Base-by-base conservation (phyloP, 2,888 invertebrate genomes). In the Pediacus dermestoides region DNA sequence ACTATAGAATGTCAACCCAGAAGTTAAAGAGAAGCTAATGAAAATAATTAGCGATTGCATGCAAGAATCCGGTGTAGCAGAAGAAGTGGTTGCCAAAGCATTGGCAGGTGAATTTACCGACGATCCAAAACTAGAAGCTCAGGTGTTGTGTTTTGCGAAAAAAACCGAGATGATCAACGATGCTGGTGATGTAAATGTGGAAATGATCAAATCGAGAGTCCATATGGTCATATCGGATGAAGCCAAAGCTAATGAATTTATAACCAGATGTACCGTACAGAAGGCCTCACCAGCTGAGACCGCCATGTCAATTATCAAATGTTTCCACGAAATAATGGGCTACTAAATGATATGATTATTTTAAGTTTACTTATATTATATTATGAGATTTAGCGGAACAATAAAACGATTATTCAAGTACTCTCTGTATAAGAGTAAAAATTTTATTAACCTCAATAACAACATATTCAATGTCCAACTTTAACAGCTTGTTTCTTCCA, bases 81-180 rank as follows among this genome's bases (percentile, higher is more conserved):
- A n/a, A n/a, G n/a, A n/a, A n/a, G n/a, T n/a, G n/a, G n/a, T n/a
- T n/a, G 16, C 37, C 15, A 41, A 45, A 14, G 36, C 38, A 2
- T 9, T 34, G 2, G 30, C 12, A 6, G 44, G 36, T 4, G 35
- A 36, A n/a, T 26, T 37, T 13, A 31, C 10, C 14, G 38, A 49
- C 6, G 46, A 49, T 33, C 33, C 46, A 7, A 46, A 44, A 36
- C 15, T 42, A 11, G 45, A 47, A 11, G 26, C 23, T 1, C 34
- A 42, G 6, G 16, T 42, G 2, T 21, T 34, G 2, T 50, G 50
- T 28, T 26, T 48, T 10, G 25, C 21, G 7, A 49, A 50, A 15
- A 48, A 48, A 9, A 26, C 42, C 2, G n/a, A n/a, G 39, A 46
- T 49, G 44, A 26, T 42, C 16, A 48, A 48, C 18, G 46, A 38